Percentiles rank a stretch among this genome's conserved stretches.
Evolutionary conservation across 2,797 vertebrate species (phyloP).

Genomic region (Phalanger gymnotis): DNA sequence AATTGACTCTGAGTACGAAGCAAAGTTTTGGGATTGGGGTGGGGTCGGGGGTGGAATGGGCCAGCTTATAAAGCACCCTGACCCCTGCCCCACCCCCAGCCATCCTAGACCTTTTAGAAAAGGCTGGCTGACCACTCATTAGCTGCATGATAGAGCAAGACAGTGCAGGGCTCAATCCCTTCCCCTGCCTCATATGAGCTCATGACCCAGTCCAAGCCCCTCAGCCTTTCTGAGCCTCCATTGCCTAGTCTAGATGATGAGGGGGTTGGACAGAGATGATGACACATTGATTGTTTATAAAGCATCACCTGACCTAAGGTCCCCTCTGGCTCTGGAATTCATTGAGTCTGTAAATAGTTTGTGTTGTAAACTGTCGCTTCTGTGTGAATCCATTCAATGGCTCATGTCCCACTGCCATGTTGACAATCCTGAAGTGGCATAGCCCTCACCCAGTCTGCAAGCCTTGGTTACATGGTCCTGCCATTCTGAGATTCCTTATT

Average conservation of each 20-base stretch:
- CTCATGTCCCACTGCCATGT: not conserved
- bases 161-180: no score
- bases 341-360: not conserved
- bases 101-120: not conserved
- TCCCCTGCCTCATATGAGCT: no score
- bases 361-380: not conserved
- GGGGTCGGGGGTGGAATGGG: not conserved
- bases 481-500: not conserved
- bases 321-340: not conserved
- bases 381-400: not conserved
- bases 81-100: no score
- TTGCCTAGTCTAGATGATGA: not conserved
- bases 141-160: not conserved
- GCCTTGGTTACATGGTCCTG: not conserved
- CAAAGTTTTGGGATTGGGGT: not conserved
- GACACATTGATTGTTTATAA: not conserved
- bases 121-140: not conserved
- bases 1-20: not conserved
- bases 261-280: accelerated
- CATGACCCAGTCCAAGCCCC: no score
- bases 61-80: no score
- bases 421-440: not conserved
- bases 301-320: accelerated
- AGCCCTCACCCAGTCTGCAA: not conserved
- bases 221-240: not conserved